Conservation (phyloP, 2,888 invertebrate species). For the Phorcus lineatus region DNA sequence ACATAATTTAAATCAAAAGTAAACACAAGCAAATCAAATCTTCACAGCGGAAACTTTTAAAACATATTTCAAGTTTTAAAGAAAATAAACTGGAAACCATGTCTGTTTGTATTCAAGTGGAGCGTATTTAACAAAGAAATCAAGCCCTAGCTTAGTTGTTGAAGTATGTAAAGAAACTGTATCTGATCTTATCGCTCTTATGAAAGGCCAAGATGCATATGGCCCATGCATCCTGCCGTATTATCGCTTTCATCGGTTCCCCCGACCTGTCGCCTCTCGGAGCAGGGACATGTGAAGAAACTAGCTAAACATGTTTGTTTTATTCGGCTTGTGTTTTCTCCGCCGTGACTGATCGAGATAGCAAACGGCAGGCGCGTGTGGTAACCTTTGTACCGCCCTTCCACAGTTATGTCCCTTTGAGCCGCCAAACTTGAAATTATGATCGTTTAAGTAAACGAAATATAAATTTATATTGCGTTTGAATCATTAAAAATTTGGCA, state of each 20-base stretch:
- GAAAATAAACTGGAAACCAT: conserved; percentile 2
- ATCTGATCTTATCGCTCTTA: background rate
- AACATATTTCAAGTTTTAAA: background rate
- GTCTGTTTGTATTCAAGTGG: background rate
- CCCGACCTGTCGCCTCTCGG: background rate
- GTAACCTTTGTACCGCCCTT: background rate
- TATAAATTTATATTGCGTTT: no score
- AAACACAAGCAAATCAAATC: background rate
- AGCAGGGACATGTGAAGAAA: background rate
- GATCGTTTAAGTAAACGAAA: no score
- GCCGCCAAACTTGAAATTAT: background rate
- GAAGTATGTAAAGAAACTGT: background rate
- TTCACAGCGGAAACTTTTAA: background rate
- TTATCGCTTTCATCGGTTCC: background rate
- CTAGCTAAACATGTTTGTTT: conserved; percentile 2
- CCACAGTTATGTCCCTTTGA: background rate
- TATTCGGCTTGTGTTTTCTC: background rate
- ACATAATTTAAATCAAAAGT: conserved; percentile 1
- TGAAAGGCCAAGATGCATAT: background rate
- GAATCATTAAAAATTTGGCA: no score
- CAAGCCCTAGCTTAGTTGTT: background rate
- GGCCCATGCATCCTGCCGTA: background rate
- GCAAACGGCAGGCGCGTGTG: background rate
- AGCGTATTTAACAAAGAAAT: conserved; percentile 15
- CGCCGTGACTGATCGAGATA: background rate